Base-by-base conservation (phyloP, 2,888 invertebrate genomes). In the Linnaemya vulpina region DNA sequence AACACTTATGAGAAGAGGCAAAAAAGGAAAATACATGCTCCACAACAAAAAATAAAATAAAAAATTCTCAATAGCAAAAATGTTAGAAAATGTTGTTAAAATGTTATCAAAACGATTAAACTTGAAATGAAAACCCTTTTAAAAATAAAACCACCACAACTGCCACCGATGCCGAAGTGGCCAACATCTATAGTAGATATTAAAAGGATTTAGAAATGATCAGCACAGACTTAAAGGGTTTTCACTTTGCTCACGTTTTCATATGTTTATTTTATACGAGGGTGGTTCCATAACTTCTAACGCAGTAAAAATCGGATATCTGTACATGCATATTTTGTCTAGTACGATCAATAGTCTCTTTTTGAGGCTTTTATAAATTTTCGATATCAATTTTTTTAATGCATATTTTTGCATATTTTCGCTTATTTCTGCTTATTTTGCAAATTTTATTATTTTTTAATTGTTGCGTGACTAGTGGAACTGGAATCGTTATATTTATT, bases 41-140 rank as follows among this genome's bases (percentile, higher is more conserved):
- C 58, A 62, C 15, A 43, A 38, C 22, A 7, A 11, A 65, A 46
- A 30, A 40, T 17, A n/a, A n/a, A n/a, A n/a, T n/a, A n/a, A 20
- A 49, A 67, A 58, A 11, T 75, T 63, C 30, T 76, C 35, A 82
- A 85, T 85, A 85, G 85, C 79, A 85, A 85, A 85, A 85, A 85
- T 85, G 85, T 85, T 85, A 85, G 85, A 85, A 85, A 85, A 85
- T 79, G 82, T 79, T 85, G 85, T 85, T 63, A 82, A 82, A 85
- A 74, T 82, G 82, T 85, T 85, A 85, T 85, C 85, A 82, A 75
- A 85, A 82, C 85, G 82, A 85, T 85, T 82, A 85, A 85, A 80
- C 67, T 85, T 70, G 82, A 82, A 85, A 85, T 79, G 78, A 79
- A 82, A 85, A 85, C 78, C 82, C 82, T 82, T 85, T 85, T 82